A percentile compares a stretch with the other conserved stretches of the same genome.
Conservation (phyloP, 2,888 invertebrate genomes). For the Cenopis cana region DNA sequence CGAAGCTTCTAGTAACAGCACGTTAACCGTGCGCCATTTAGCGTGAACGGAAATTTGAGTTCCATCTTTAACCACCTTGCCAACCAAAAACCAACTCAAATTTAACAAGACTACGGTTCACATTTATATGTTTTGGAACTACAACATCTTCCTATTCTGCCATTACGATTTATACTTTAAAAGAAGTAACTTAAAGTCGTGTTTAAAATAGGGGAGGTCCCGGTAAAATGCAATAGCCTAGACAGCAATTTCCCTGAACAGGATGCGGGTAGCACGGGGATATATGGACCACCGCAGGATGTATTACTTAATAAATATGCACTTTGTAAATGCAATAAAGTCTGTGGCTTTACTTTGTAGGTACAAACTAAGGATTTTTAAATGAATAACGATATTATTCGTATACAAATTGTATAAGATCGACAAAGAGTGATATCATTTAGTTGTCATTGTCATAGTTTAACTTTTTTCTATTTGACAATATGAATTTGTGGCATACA, state of each 20-base stretch:
- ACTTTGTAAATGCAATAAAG: slow-evolving; percentile 21
- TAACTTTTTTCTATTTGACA: no score
- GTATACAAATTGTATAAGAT: no score
- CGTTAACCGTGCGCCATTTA: slow-evolving; percentile 17
- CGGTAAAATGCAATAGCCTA: slow-evolving; percentile 25
- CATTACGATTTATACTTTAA: slow-evolving; percentile 11
- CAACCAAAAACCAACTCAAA: slow-evolving; percentile 1
- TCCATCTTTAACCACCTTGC: background rate
- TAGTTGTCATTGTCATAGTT: no score
- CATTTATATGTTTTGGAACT: background rate
- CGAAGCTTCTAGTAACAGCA: slow-evolving; percentile 1
- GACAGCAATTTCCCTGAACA: slow-evolving; percentile 34
- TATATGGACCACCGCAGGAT: slow-evolving; percentile 35
- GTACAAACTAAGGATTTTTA: background rate
- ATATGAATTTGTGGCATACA: no score
- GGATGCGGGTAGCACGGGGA: slow-evolving; percentile 22
- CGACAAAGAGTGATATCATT: no score
- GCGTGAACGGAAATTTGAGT: slow-evolving; percentile 31
- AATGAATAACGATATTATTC: no score
- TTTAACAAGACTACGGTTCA: background rate
- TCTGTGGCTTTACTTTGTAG: background rate
- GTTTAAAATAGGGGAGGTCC: slow-evolving; percentile 3
- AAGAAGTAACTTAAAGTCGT: background rate
- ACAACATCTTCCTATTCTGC: background rate
- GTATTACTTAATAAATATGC: slow-evolving; percentile 35